Percentiles rank a stretch among this genome's conserved stretches.
Evolutionary conservation across 2,888 invertebrate genomes (phyloP).

Genomic region (Oscheius sp.): DNA sequence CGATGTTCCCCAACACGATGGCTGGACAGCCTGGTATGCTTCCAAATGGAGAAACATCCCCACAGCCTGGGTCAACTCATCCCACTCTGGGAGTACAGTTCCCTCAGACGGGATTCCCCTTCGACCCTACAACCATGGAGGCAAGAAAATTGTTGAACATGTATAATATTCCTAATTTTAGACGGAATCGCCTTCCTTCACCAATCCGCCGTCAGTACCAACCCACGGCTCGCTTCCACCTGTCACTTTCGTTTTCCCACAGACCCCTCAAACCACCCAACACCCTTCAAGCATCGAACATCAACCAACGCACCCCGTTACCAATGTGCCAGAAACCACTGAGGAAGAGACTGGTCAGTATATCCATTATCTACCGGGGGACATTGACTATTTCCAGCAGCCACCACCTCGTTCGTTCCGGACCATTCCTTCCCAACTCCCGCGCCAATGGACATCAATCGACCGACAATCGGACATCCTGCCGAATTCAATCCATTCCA

Average conservation of each 20-base stretch:
- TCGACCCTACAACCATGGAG: not conserved
- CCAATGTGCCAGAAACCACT: slow-evolving; percentile 17
- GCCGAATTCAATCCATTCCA: slow-evolving; percentile 34
- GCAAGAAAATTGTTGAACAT: not conserved
- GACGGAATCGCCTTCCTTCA: not conserved
- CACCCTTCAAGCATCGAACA: slow-evolving; percentile 36
- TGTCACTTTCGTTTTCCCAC: slow-evolving; percentile 54
- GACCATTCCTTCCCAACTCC: slow-evolving; percentile 35
- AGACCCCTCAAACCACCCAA: slow-evolving; percentile 46
- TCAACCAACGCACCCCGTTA: slow-evolving; percentile 36
- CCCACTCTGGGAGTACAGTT: slow-evolving; percentile 36
- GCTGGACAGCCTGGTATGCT: slow-evolving; percentile 7
- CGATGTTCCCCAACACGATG: slow-evolving; percentile 14
- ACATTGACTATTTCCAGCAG: not conserved
- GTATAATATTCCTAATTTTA: not conserved
- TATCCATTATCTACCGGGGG: not conserved
- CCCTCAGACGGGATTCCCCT: slow-evolving; percentile 23
- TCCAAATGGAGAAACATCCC: not conserved
- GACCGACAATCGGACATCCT: not conserved
- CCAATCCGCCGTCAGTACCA: not conserved
- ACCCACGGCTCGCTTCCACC: slow-evolving; percentile 1
- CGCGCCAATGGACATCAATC: slow-evolving; percentile 28
- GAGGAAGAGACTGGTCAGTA: slow-evolving; percentile 25
- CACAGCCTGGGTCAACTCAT: slow-evolving; percentile 14
- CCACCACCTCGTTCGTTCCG: not conserved